phyloP scores from a whole-genome alignment of 2,113 vertebrate species.

The Tonatia bakeri region DNA sequence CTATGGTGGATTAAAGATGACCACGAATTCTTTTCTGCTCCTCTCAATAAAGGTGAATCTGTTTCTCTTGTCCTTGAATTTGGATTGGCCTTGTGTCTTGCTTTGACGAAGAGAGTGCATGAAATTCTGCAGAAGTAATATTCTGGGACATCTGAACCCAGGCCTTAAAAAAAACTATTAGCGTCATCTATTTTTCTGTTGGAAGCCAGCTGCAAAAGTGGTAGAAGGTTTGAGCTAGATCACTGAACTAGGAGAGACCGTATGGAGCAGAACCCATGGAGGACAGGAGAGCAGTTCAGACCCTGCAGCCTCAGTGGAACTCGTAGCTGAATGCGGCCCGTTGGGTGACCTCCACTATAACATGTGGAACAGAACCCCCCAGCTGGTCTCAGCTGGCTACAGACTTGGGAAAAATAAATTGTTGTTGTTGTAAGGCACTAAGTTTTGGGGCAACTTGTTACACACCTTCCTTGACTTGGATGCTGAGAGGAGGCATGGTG shows the following conservation, averaged over 20 bases:
- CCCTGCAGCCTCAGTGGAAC: not conserved
- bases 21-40: not conserved
- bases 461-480: not conserved
- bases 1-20: not conserved
- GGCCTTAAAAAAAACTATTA: not conserved
- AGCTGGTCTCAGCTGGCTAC: not conserved
- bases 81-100: not conserved
- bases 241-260: not conserved
- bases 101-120: not conserved
- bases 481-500: not conserved
- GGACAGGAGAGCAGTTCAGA: not conserved
- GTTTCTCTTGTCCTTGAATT: not conserved
- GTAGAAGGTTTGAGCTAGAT: not conserved
- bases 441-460: not conserved
- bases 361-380: not conserved
- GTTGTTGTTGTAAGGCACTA: not conserved
- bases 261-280: not conserved
- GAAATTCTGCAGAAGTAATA: not conserved
- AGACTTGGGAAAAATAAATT: not conserved
- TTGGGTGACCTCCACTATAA: not conserved
- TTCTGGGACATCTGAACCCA: not conserved
- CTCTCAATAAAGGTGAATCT: not conserved
- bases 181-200: not conserved
- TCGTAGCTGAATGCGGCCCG: not conserved
- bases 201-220: not conserved